phyloP scores from a whole-genome alignment of 2,797 vertebrate species.

The Tachyglossus aculeatus region DNA sequence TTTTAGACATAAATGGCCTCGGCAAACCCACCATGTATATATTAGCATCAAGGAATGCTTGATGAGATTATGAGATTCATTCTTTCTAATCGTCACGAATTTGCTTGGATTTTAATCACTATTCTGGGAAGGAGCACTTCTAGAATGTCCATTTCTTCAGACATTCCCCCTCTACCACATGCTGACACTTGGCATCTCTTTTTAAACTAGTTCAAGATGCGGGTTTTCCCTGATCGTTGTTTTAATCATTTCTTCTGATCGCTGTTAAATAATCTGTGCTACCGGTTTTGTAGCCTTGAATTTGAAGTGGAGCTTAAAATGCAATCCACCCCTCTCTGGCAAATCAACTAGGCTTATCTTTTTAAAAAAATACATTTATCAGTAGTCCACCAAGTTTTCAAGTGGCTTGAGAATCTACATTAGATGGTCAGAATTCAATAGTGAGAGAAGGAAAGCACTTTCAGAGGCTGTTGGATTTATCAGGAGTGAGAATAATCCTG shows the following conservation, averaged over 20 bases:
- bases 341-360: neutral
- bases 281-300: neutral
- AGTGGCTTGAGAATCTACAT: neutral
- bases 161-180: constrained; percentile 1
- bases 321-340: neutral
- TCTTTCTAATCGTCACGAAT: constrained; percentile 5
- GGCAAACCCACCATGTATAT: neutral
- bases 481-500: neutral
- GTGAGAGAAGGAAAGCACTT: neutral
- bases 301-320: neutral
- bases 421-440: neutral
- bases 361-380: neutral
- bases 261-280: neutral
- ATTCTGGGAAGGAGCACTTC: neutral
- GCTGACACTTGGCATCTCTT: constrained; percentile 41
- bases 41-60: neutral
- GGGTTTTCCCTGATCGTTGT: constrained; percentile 4
- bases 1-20: neutral
- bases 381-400: neutral
- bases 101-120: constrained; percentile 21
- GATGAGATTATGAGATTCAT: constrained; percentile 15
- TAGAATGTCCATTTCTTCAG: neutral
- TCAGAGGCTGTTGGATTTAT: neutral
- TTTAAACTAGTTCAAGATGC: constrained; percentile 46
- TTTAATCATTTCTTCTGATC: constrained; percentile 25